These are phyloP conservation scores for Subanguina moxae DNA, from an alignment of 1,140 invertebrate species.

Conservation along the genomic window DNA sequence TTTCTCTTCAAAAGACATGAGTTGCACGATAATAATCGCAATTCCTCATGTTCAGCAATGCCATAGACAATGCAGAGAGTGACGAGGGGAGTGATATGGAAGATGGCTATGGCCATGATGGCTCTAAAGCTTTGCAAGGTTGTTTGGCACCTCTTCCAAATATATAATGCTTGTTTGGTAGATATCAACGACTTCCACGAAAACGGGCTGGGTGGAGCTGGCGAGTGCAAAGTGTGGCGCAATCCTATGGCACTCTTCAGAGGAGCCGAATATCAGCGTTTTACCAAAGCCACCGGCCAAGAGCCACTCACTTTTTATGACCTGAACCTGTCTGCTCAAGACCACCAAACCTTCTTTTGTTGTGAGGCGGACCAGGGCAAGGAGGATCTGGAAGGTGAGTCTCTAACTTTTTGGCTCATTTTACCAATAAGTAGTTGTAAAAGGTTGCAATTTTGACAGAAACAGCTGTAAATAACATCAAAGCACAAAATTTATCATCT, in stretches of 20 bases:
- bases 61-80: conserved; percentile 50
- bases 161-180: conserved; percentile 18
- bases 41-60: no score
- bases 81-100: conserved; percentile 54
- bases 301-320: conserved; percentile 96
- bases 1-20: no score
- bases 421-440: no score
- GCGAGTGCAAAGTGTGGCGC: conserved; percentile 92
- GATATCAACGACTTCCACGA: conserved; percentile 37
- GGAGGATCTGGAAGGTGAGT: conserved; percentile 80
- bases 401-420: background rate
- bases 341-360: conserved; percentile 96
- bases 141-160: background rate
- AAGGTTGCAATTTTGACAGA: no score
- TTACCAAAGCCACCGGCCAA: conserved; percentile 78
- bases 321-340: conserved; percentile 96
- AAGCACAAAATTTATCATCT: background rate
- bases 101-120: conserved; percentile 45
- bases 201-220: conserved; percentile 25
- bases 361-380: conserved; percentile 84
- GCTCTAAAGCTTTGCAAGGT: conserved; percentile 37
- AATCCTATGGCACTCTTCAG: conserved; percentile 92
- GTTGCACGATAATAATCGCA: no score
- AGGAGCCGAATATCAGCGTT: conserved; percentile 89
- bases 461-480: no score